Base-by-base conservation (phyloP, 2,113 vertebrate species). In the Stegastes partitus region DNA sequence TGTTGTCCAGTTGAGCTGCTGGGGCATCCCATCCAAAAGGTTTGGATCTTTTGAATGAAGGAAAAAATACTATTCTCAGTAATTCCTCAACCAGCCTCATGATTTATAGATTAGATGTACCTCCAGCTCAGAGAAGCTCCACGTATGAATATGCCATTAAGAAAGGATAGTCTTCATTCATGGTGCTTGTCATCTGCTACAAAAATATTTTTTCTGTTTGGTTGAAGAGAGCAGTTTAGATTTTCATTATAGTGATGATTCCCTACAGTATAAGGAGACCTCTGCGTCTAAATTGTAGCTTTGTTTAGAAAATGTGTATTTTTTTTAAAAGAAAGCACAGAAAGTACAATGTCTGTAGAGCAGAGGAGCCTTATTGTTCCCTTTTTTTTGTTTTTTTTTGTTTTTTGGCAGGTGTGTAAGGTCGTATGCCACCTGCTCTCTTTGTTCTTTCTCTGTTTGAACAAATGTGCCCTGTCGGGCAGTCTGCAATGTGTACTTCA, bases 401-500 rank as follows among this genome's bases (percentile, higher is more conserved):
- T 61, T 66, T 81, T 84, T 45, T 50, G 76, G 71, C 83, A 87
- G 87, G 83, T 90, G 83, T 66, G 65, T 68, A 49, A 75, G 80
- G 87, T 74, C 26, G n/a, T 45, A 34, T 28, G 42, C 71, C 89
- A 88, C 82, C 81, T 85, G 86, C 82, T 89, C 68, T 72, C 87
- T 90, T 90, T 92, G 87, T 89, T 91, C 80, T 86, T 21, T 28
- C 39, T 83, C 50, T 84, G 85, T 91, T 90, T 92, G 91, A 87
- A 91, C 90, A 89, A 85, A 86, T 82, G 47, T 77, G 76, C 34
- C 28, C 77, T 63, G 68, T 79, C 39, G 62, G 50, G 63, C 39
- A 23, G 76, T 70, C 68, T 79, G 79, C 28, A 59, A 11, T 50
- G 65, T 79, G 71, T 34, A 78, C 73, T 76, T 89, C 74, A 83